These are phyloP conservation scores for Lithodes maja DNA, from an alignment of 2,888 invertebrate species.

Conservation along the genomic window DNA sequence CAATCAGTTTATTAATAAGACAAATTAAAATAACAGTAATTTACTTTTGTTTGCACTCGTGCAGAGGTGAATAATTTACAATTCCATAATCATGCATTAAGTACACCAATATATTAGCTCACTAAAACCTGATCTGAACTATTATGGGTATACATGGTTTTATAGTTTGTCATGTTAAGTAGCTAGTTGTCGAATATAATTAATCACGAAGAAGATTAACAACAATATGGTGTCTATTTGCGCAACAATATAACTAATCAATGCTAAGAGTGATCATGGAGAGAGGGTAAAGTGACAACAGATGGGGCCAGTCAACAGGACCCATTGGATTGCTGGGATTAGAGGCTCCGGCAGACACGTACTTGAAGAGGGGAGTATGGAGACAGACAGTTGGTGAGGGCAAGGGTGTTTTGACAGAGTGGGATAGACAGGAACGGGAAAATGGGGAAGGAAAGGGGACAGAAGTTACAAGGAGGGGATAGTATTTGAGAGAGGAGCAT, in stretches of 20 bases:
- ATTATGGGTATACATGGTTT: too few relatives aligned
- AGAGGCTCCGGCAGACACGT: background rate
- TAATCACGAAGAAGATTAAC: too few relatives aligned
- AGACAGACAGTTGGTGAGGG: background rate
- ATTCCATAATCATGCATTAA: too few relatives aligned
- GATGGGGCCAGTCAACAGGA: background rate
- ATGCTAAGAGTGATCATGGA: background rate
- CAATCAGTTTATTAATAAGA: too few relatives aligned
- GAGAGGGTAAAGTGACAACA: conserved; percentile 1
- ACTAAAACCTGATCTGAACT: too few relatives aligned
- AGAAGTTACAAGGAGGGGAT: background rate
- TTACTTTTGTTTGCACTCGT: too few relatives aligned
- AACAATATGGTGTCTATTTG: too few relatives aligned
- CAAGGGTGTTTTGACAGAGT: background rate
- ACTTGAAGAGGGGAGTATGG: background rate
- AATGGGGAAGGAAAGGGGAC: background rate
- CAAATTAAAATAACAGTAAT: too few relatives aligned
- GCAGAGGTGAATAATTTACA: too few relatives aligned
- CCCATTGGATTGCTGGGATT: background rate
- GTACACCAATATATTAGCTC: too few relatives aligned
- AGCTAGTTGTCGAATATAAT: too few relatives aligned
- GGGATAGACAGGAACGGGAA: background rate
- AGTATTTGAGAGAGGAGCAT: background rate
- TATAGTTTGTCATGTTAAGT: too few relatives aligned
- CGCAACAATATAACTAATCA: background rate